Percentiles rank a stretch among this genome's conserved stretches.
Evolutionary conservation across 2,113 vertebrate species (phyloP).

Genomic region (Bubo scandiacus): DNA sequence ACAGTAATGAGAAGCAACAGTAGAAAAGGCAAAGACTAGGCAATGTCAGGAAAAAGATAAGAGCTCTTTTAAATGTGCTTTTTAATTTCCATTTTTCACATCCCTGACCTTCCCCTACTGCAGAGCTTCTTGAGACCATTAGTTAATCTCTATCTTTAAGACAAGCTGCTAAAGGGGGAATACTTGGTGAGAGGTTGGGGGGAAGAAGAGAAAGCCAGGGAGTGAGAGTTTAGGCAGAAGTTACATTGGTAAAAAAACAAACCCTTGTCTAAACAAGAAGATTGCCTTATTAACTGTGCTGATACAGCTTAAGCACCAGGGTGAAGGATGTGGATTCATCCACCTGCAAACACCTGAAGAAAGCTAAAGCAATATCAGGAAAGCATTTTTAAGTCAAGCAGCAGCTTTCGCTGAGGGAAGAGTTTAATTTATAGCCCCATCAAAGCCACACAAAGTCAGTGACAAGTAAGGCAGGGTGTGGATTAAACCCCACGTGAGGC

Average conservation of each 20-base stretch:
- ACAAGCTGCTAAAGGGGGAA: not conserved
- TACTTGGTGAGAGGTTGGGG: not conserved
- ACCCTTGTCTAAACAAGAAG: not conserved
- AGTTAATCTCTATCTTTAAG: not conserved
- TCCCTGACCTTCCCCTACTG: not conserved
- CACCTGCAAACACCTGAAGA: not conserved
- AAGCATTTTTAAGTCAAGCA: not conserved
- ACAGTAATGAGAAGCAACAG: not conserved
- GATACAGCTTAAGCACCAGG: not conserved
- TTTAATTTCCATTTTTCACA: not conserved
- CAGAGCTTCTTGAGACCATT: not conserved
- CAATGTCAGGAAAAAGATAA: not conserved
- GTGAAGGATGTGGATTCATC: not conserved
- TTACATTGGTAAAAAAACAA: not conserved
- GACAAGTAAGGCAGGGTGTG: not conserved
- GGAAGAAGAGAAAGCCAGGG: not conserved
- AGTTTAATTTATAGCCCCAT: not conserved
- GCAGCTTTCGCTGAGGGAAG: not conserved
- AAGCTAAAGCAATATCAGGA: not conserved
- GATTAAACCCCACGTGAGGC: not conserved
- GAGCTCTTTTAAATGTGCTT: not conserved
- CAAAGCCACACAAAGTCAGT: not conserved
- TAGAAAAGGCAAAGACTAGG: not conserved
- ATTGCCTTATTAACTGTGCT: not conserved
- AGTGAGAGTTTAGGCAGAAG: not conserved